Base-by-base conservation (phyloP, 1,140 invertebrate species). In the Drosophila nigrodunni region DNA sequence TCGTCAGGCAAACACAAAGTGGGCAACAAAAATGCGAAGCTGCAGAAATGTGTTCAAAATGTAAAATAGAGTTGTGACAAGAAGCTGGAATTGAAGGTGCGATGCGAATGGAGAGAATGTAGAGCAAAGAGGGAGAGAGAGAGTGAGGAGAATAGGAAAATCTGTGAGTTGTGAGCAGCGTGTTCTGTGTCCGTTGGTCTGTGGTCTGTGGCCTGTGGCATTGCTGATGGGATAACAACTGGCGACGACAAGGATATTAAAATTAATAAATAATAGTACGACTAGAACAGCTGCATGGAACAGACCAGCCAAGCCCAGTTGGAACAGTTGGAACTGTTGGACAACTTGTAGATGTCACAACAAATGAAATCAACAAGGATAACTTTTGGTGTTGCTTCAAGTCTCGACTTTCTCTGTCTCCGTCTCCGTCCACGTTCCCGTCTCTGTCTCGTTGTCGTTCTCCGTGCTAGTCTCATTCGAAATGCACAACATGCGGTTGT, bases 231-330 rank as follows among this genome's bases (percentile, higher is more conserved):
- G 55, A 46, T 47, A 68, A 47, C 57, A 61, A 61, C 65, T 74
- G 65, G 65, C 39, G 44, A 44, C 59, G 67, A 70, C 72, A 75
- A 75, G 73, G 52, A 75, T 60, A 64, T 70, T 62, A 64, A 75
- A 75, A 75, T 75, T 75, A 75, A 75, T 75, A 75, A 75, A 75
- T 75, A 64, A 75, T 75, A 71, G 59, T 57, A 43, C 39, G 54
- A 59, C 10, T 4, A 39, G 37, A 7, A 46, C 67, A 58, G 68
- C 60, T 66, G 69, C 62, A 66, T 41, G 3, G 21, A 50, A n/a
- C 41, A 13, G 21, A 41, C 5, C 21, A 47, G 58, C 3, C 15
- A 15, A 15, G 15, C 15, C 15, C 15, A 15, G 15, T 15, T 15
- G 15, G 15, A 15, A 15, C 15, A 15, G 30, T 30, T n/a, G 30